A percentile compares a stretch with the other conserved stretches of the same genome.
Conservation (phyloP, 2,888 invertebrate species). For the Luperina nickerlii region DNA sequence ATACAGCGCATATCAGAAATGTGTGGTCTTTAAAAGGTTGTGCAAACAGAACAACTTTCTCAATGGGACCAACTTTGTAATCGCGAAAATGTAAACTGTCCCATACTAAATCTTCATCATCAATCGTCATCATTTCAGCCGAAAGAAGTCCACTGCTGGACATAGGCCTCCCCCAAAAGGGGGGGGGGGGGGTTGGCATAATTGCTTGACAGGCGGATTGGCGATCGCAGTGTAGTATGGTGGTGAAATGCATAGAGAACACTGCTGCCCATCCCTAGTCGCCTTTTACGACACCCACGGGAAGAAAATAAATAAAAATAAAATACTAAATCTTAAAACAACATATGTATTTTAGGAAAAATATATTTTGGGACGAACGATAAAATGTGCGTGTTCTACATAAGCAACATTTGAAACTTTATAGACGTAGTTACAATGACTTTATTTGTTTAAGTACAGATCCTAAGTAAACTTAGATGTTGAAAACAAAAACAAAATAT, state of each 20-base stretch:
- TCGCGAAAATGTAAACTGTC: not conserved
- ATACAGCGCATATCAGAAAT: not conserved
- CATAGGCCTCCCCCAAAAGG: no score
- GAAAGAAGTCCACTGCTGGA: no score
- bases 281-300: no score
- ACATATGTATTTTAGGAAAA: not conserved
- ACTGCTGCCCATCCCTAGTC: no score
- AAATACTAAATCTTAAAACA: not conserved
- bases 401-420: slow-evolving; percentile 16
- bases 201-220: no score
- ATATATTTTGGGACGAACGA: not conserved
- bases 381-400: not conserved
- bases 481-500: slow-evolving; percentile 27
- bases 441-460: slow-evolving; percentile 12
- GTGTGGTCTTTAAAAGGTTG: not conserved
- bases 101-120: not conserved
- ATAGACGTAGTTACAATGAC: not conserved
- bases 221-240: no score
- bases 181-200: no score
- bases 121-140: no score
- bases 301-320: no score
- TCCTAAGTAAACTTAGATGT: slow-evolving; percentile 28
- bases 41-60: not conserved
- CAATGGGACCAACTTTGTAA: not conserved
- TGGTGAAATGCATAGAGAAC: no score